These are phyloP conservation scores for Pterobdella sp. DNA, from an alignment of 2,888 invertebrate species.

Conservation along the genomic window DNA sequence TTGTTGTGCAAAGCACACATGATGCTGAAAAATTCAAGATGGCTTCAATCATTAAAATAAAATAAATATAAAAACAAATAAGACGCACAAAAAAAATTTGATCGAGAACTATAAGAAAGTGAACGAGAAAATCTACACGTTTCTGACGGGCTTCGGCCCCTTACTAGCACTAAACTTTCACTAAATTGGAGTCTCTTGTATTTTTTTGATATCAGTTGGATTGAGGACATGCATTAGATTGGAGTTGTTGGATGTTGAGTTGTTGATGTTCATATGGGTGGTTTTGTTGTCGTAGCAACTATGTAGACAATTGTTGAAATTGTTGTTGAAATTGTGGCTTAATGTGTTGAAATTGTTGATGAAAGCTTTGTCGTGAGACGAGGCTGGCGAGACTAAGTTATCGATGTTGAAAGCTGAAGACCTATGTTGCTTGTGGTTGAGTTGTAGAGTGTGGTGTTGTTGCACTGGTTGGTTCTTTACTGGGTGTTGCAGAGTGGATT, in stretches of 20 bases:
- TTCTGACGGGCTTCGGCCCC: too few species aligned
- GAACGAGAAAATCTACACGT: too few species aligned
- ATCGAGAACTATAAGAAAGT: not conserved
- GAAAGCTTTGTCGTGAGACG: not conserved
- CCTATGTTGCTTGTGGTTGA: not conserved
- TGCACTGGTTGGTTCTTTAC: not conserved
- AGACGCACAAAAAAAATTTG: too few species aligned
- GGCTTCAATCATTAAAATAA: too few species aligned
- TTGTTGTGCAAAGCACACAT: too few species aligned
- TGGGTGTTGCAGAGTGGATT: not conserved
- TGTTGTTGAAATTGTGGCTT: constrained; percentile 6
- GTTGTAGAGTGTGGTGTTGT: constrained; percentile 9
- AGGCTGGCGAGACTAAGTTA: not conserved
- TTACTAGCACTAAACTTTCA: not conserved
- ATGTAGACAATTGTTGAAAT: not conserved
- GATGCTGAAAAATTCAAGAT: too few species aligned
- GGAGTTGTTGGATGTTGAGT: constrained; percentile 18
- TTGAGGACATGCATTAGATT: constrained; percentile 10
- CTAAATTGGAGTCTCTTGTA: constrained; percentile 22
- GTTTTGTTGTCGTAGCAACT: constrained; percentile 2
- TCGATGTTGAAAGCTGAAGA: not conserved
- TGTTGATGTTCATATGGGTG: constrained; percentile 19
- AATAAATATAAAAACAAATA: too few species aligned
- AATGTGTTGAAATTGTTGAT: constrained; percentile 8
- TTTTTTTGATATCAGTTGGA: constrained; percentile 19